A percentile compares a stretch with the other conserved stretches of the same genome.
These are phyloP conservation scores for Argyresthia goedartella DNA, from an alignment of 2,888 invertebrate species.

Conservation along the genomic window DNA sequence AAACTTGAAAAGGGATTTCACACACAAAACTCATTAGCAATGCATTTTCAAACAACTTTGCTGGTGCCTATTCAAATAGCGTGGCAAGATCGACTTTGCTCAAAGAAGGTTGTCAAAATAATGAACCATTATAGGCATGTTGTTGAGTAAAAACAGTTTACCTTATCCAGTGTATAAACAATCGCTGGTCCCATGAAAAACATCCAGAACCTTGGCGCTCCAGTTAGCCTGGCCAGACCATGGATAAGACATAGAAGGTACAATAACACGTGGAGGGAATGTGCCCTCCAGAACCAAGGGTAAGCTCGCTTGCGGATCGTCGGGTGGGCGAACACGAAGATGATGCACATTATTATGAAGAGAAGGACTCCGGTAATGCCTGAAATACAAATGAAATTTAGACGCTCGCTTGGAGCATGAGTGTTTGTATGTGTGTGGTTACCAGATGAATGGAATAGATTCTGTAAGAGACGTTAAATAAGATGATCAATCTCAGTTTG, in stretches of 20 bases:
- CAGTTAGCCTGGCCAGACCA: conserved; percentile 91
- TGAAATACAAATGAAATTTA: conserved; percentile 36
- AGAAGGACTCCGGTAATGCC: conserved; percentile 89
- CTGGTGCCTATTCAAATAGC: too few species aligned
- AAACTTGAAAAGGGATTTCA: too few species aligned
- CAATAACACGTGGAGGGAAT: conserved; percentile 87
- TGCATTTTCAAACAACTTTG: too few species aligned
- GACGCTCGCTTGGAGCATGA: background rate
- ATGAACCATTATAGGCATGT: too few species aligned
- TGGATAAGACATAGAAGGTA: conserved; percentile 91
- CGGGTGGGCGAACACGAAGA: conserved; percentile 97
- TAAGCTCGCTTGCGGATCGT: conserved; percentile 92
- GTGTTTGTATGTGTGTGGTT: background rate
- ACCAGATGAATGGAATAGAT: too few species aligned
- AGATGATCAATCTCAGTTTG: too few species aligned
- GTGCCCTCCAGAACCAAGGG: conserved; percentile 96
- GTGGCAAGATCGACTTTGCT: too few species aligned
- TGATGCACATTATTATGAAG: conserved; percentile 92
- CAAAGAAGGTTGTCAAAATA: too few species aligned
- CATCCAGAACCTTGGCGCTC: conserved; percentile 93
- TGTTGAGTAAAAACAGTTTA: too few species aligned
- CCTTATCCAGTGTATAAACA: conserved; percentile 91
- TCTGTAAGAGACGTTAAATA: too few species aligned
- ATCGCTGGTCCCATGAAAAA: conserved; percentile 94
- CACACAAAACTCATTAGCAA: too few species aligned